phyloP scores from a whole-genome alignment of 30 jellyfish, hydroid and myxozoan species.

The Hydractinia echinata region DNA sequence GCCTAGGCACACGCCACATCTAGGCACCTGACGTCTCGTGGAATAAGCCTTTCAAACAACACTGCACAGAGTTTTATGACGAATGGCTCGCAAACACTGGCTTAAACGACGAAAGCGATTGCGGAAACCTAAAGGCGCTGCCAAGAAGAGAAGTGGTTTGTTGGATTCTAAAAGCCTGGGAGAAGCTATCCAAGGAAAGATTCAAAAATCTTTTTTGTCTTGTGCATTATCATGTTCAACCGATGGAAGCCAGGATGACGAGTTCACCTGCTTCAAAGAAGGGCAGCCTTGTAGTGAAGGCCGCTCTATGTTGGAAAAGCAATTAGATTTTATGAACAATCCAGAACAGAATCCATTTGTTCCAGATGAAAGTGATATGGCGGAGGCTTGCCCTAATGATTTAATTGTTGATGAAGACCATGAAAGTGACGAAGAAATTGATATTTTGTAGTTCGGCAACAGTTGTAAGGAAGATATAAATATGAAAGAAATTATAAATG shows the following conservation, averaged over 20 bases:
- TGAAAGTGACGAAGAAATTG: conserved; percentile 26
- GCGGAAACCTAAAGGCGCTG: conserved; percentile 34
- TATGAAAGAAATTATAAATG: too few species aligned
- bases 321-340: conserved; percentile 17
- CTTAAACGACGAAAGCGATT: conserved; percentile 32
- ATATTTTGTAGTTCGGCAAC: conserved; percentile 1
- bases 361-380: neutral
- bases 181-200: conserved; percentile 32
- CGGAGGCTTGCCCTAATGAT: conserved; percentile 35
- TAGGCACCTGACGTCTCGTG: too few species aligned
- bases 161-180: conserved; percentile 46
- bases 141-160: conserved; percentile 40
- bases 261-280: conserved; percentile 14
- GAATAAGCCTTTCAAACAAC: too few species aligned
- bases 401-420: conserved; percentile 12
- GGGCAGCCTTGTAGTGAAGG: conserved; percentile 36
- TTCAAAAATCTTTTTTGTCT: conserved; percentile 45
- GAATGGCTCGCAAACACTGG: conserved; percentile 44
- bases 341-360: neutral
- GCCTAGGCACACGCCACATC: too few species aligned
- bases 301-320: conserved; percentile 26
- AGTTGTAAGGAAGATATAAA: too few species aligned
- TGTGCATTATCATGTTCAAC: conserved; percentile 48
- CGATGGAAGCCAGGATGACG: conserved; percentile 13
- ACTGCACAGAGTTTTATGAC: conserved; percentile 19